phyloP scores from a whole-genome alignment of 2,888 invertebrate species.

The Acanthoscelides obtectus region DNA sequence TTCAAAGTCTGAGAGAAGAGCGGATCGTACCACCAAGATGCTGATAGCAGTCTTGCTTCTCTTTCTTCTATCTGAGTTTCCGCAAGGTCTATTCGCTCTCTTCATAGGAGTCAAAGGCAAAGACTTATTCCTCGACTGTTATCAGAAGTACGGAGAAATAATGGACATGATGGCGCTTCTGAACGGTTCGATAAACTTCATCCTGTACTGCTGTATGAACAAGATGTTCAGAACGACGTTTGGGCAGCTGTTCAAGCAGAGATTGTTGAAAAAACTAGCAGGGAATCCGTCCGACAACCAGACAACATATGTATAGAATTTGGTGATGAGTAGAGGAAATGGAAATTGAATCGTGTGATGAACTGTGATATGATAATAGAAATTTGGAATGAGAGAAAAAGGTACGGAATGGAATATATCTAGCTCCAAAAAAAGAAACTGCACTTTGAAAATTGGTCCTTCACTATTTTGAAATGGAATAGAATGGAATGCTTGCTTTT shows the following conservation, averaged over 20 bases:
- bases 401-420: too few relatives aligned
- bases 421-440: too few relatives aligned
- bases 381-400: background rate
- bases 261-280: constrained; percentile 57
- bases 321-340: background rate
- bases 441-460: too few relatives aligned
- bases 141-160: constrained; percentile 75
- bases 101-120: constrained; percentile 60
- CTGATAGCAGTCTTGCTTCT: constrained; percentile 79
- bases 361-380: background rate
- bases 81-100: constrained; percentile 59
- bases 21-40: constrained; percentile 87
- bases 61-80: constrained; percentile 85
- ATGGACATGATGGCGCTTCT: constrained; percentile 87
- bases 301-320: constrained; percentile 57
- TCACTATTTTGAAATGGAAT: too few relatives aligned
- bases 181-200: constrained; percentile 90
- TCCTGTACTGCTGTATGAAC: constrained; percentile 91
- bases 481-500: too few relatives aligned
- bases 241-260: constrained; percentile 65
- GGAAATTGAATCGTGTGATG: background rate
- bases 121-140: constrained; percentile 75
- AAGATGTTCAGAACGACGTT: constrained; percentile 84
- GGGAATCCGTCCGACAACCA: constrained; percentile 59
- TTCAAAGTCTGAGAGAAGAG: constrained; percentile 64